A percentile compares a stretch with the other conserved stretches of the same genome.
Conservation (phyloP, 2,888 invertebrate genomes). For the Nineta flava region DNA sequence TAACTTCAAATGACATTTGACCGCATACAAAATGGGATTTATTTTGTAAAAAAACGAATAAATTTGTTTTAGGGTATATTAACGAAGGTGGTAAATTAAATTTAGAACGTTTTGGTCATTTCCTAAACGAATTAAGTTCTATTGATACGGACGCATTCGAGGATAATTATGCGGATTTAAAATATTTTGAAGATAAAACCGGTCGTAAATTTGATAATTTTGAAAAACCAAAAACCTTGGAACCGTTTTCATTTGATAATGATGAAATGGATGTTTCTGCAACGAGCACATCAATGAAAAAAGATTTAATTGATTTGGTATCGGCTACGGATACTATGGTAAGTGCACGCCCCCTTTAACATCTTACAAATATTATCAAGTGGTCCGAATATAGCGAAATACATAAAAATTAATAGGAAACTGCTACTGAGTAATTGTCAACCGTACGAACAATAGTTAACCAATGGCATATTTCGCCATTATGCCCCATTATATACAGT, state of each 20-base stretch:
- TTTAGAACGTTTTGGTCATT: conserved; percentile 68
- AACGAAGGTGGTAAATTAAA: conserved; percentile 81
- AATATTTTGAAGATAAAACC: conserved; percentile 70
- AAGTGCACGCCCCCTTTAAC: no score
- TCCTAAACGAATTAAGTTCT: conserved; percentile 56
- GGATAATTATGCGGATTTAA: conserved; percentile 63
- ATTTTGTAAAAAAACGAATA: no score
- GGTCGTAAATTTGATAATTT: conserved; percentile 36
- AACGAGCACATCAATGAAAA: conserved; percentile 22
- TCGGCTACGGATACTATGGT: conserved; percentile 46
- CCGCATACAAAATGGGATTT: no score
- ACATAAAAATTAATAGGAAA: no score
- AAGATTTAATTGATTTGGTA: conserved; percentile 42
- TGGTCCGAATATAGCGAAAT: no score
- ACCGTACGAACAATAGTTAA: no score
- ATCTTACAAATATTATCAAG: no score
- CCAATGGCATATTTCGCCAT: no score
- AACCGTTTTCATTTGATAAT: conserved; percentile 23
- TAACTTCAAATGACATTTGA: conserved; percentile 6
- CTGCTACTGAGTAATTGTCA: no score
- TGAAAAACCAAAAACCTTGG: conserved; percentile 17
- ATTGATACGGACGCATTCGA: conserved; percentile 62
- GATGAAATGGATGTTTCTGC: conserved; percentile 30
- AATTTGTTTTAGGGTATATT: conserved; percentile 58
- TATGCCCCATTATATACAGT: no score